These are phyloP conservation scores for Thomomys bottae DNA, from an alignment of 2,113 vertebrate species.

Conservation along the genomic window DNA sequence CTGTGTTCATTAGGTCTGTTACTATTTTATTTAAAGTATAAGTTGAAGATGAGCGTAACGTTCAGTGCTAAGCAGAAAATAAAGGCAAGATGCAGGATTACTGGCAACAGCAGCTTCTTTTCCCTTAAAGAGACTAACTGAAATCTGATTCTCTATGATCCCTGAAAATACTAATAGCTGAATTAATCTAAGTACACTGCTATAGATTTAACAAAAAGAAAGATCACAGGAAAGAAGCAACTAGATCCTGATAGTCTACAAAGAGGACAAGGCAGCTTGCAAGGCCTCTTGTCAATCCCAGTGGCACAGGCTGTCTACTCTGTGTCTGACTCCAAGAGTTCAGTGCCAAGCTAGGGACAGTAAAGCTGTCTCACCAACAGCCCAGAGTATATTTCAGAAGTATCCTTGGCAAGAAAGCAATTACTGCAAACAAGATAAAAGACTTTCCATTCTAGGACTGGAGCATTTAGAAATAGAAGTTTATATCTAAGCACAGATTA, in stretches of 20 bases:
- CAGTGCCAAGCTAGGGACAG: conserved; percentile 40
- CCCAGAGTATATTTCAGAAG: conserved; percentile 51
- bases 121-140: not conserved
- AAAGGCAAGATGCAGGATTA: conserved; percentile 28
- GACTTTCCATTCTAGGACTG: conserved; percentile 65
- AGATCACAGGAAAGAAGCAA: not conserved
- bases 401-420: conserved; percentile 38
- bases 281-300: conserved; percentile 20
- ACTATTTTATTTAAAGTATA: conserved; percentile 42
- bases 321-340: not conserved
- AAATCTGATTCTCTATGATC: conserved; percentile 11
- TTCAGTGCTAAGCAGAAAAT: conserved; percentile 50
- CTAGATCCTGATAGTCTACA: not conserved
- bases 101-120: conserved; percentile 6
- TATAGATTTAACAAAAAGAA: conserved; percentile 49
- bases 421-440: conserved; percentile 51
- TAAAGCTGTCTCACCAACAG: conserved; percentile 20
- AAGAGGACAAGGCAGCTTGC: conserved; percentile 30
- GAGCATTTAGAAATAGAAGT: conserved; percentile 59
- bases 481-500: conserved; percentile 56
- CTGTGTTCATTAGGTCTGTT: conserved; percentile 58
- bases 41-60: conserved; percentile 51
- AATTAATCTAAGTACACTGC: conserved; percentile 52
- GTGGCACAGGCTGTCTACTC: not conserved
- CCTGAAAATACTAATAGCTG: conserved; percentile 51